Base-by-base conservation (phyloP, 2,113 vertebrate species). In the Dendrocopos noguchii region DNA sequence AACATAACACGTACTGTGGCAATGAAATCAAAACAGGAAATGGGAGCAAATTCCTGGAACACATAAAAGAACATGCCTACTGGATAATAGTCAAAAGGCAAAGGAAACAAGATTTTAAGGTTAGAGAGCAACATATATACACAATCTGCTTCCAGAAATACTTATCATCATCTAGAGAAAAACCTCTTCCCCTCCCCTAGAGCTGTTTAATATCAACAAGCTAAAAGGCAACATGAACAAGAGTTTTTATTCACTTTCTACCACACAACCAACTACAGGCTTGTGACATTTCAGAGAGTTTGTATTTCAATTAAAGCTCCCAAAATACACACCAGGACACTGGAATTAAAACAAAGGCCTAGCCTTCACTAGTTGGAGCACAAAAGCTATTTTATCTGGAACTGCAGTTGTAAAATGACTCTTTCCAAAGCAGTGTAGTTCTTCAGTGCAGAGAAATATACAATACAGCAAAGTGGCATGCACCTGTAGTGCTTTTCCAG, bases 281-380 rank as follows among this genome's bases (percentile, higher is more conserved):
- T 67, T 9, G 7, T 94, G 95, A 93, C 93, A 94, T 94, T 96
- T 94, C 65, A 68, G 63, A 39, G 84, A 91, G 94, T 89, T 93
- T 93, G 91, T 68, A 91, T 95, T 96, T 91, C 87, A 96, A 93
- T 94, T 92, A 94, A 82, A 89, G 88, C 28, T 90, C 95, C 84
- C 73, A 93, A 92, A 95, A 96, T 73, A 95, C 31, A 94, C 91
- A 91, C 57, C 53, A 78, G 84, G 14, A 64, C 3, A 3, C 2
- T 74, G 93, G 84, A 96, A 93, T 87, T 91, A 89, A 95, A 96
- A 92, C 87, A 95, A 96, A 92, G 56, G 79, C 84, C 78, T 50
- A 34, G 57, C 28, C 61, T 90, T 93, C 34, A 61, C 91, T 71
- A 47, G 39, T 33, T 27, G 4, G 39, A 87, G 44, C 15, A 72